Conservation (phyloP, 1,140 invertebrate genomes). For the Bemisia tabaci region DNA sequence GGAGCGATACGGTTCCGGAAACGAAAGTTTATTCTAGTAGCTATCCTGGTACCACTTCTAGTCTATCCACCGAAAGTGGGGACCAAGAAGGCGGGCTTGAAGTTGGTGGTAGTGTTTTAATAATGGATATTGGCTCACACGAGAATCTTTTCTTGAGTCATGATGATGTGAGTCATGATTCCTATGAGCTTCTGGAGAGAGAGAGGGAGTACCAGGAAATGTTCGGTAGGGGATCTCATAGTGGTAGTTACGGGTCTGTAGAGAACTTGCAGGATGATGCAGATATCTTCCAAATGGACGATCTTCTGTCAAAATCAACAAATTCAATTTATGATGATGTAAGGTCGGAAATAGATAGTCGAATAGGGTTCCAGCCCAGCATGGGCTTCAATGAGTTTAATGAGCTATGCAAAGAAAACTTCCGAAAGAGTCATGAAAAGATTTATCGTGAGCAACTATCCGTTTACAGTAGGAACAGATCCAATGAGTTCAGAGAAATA, state of each 20-base stretch:
- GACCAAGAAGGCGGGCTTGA: conserved; percentile 37
- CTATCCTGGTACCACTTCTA: conserved; percentile 62
- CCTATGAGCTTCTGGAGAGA: conserved; percentile 64
- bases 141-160: conserved; percentile 30
- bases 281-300: conserved; percentile 31
- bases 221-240: background rate
- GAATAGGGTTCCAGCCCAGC: conserved; percentile 23
- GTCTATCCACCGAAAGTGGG: conserved; percentile 40
- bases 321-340: conserved; percentile 26
- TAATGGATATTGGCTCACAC: conserved; percentile 19
- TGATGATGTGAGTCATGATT: conserved; percentile 76
- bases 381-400: conserved; percentile 27
- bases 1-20: conserved; percentile 21
- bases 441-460: background rate
- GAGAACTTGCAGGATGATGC: conserved; percentile 46
- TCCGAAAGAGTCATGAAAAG: conserved; percentile 8
- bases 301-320: conserved; percentile 25
- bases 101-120: conserved; percentile 22
- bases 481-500: conserved; percentile 29
- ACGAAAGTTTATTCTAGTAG: conserved; percentile 63
- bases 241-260: conserved; percentile 47
- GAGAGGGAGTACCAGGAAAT: conserved; percentile 14
- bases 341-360: conserved; percentile 22
- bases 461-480: background rate
- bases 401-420: conserved; percentile 25